Percentiles rank a stretch among this genome's conserved stretches.
phyloP scores from a whole-genome alignment of 2,888 invertebrate genomes.

The Entomobrya multifasciata region DNA sequence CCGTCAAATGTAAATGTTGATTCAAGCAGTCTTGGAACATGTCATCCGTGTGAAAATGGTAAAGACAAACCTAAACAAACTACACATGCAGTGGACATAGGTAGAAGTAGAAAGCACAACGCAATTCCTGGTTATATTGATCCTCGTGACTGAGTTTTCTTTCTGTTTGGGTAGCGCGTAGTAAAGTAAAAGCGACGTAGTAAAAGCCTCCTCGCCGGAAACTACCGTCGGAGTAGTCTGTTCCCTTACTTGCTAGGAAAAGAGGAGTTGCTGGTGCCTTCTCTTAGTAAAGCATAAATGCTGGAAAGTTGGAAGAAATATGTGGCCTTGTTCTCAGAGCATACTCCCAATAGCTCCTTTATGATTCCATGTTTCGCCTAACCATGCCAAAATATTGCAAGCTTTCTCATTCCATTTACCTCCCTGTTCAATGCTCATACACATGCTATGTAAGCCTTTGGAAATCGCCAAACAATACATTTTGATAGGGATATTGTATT shows the following conservation, averaged over 20 bases:
- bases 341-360: background rate
- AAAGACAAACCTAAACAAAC: background rate
- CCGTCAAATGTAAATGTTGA: background rate
- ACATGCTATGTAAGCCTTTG: background rate
- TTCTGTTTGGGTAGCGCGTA: slow-evolving; percentile 7
- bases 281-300: background rate
- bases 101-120: slow-evolving; percentile 5
- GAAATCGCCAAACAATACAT: background rate
- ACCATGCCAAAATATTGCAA: slow-evolving; percentile 58
- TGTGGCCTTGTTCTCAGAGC: slow-evolving; percentile 52
- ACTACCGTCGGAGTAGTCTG: slow-evolving; percentile 18
- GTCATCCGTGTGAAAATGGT: background rate
- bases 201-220: slow-evolving; percentile 35
- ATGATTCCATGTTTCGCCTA: background rate
- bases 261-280: background rate
- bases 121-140: slow-evolving; percentile 46
- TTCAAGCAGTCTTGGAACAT: too few species aligned
- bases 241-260: background rate
- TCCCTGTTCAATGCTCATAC: background rate
- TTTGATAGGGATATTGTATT: background rate
- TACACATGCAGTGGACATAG: background rate
- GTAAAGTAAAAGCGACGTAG: slow-evolving; percentile 51
- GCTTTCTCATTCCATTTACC: background rate
- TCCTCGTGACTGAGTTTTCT: slow-evolving; percentile 45
- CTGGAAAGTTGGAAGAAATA: slow-evolving; percentile 11